Conservation (phyloP, 2,113 vertebrate genomes). For the Malurus alboscapulatus region DNA sequence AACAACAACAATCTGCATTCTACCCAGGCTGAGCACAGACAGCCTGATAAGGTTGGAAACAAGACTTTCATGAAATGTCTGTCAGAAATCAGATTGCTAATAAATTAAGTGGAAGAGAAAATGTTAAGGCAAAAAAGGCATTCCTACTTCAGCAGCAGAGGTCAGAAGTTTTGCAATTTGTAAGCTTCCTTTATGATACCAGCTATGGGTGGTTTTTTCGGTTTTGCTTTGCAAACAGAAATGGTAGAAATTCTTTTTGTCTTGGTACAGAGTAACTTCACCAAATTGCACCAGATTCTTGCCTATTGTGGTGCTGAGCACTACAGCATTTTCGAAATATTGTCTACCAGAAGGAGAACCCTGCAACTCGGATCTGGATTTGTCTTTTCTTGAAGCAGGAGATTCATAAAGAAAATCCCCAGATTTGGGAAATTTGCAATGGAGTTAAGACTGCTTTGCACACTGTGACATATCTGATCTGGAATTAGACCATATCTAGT, state of each 20-base stretch:
- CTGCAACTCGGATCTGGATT: not conserved
- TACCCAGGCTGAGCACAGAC: not conserved
- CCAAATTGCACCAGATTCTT: not conserved
- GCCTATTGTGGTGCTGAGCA: not conserved
- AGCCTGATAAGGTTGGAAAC: not conserved
- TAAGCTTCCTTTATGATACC: not conserved
- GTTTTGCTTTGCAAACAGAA: not conserved
- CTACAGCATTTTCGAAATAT: not conserved
- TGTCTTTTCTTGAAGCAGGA: not conserved
- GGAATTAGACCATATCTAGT: not conserved
- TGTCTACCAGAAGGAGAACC: not conserved
- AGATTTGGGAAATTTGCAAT: not conserved
- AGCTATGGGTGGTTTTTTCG: too few species aligned
- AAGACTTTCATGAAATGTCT: not conserved
- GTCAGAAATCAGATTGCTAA: not conserved
- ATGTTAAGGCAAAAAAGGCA: not conserved
- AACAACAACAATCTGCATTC: not conserved
- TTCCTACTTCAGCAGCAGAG: not conserved
- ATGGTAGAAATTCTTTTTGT: not conserved
- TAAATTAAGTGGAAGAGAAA: not conserved
- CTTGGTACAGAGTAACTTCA: not conserved
- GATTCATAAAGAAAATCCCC: not conserved
- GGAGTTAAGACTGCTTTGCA: not conserved
- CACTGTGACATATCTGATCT: not conserved
- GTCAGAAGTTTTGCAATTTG: not conserved